Evolutionary conservation across 2,113 vertebrate genomes (phyloP), one percentile per base, ranked within the genome.

Genomic region (Anguilla japonica): DNA sequence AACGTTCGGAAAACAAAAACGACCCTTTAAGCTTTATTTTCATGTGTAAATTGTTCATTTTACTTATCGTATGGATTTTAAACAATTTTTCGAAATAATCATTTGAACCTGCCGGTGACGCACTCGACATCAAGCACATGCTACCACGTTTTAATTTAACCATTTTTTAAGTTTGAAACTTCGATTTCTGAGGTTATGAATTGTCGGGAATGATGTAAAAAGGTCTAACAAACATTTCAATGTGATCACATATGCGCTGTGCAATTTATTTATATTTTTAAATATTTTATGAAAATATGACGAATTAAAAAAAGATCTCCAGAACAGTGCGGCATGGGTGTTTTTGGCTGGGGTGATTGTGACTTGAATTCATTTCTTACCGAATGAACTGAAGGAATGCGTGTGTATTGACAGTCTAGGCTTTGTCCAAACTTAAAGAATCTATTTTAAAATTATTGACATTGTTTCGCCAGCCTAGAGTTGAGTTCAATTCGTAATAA

Each of bases 241-340:
- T 89, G 86, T 84, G 87, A 95, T 94, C 86, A 95, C 89, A 81
- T 85, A 34, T 57, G 85, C 71, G 78, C 82, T 26, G n/a, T 87
- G 88, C 82, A 95, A 94, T 92, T 96, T 95, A 95, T 94, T 95
- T 92, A 87, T 97, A 98, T 98, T 98, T 98, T 97, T 97, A 97
- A 96, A 92, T 96, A 97, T 97, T 98, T 98, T 98, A 97, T 98
- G 96, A 98, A 98, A 98, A 98, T 94, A 97, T 97, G 97, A 97
- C 96, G 96, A 97, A 96, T 96, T 96, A 91, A 95, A 94, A 97
- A 97, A 96, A 95, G 87, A 87, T 90, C 93, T 93, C 93, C 93
- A 93, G 93, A 92, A 91, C 92, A 86, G 91, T 89, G 93, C 93
- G 92, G 93, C 94, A 89, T 90, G 94, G 92, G 93, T 93, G 93